Conservation (phyloP, 2,113 vertebrate species). For the Isurus oxyrinchus region DNA sequence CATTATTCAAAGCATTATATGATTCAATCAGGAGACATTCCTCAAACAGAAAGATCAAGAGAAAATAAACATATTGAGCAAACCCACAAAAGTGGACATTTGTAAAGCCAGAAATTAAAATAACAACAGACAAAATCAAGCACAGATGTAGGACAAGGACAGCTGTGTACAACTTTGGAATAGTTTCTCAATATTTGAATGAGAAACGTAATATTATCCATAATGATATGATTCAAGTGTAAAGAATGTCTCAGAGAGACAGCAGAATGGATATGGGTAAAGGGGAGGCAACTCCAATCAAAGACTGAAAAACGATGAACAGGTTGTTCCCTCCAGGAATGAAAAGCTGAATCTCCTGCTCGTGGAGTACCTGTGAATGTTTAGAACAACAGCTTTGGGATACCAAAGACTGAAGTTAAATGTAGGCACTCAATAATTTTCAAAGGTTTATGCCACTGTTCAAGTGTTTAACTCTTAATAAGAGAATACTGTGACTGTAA, state of each 20-base stretch:
- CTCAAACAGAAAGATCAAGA: slow-evolving; percentile 36
- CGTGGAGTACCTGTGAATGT: neutral
- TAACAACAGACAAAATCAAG: slow-evolving; percentile 37
- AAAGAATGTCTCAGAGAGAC: neutral
- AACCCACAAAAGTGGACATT: slow-evolving; percentile 36
- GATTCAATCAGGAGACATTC: slow-evolving; percentile 38
- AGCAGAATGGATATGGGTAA: neutral
- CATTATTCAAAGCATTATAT: slow-evolving; percentile 25
- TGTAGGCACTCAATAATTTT: neutral
- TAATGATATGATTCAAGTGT: neutral
- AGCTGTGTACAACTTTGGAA: slow-evolving; percentile 29
- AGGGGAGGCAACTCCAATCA: neutral
- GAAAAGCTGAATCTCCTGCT: neutral
- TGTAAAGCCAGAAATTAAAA: slow-evolving; percentile 36
- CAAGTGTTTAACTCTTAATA: neutral
- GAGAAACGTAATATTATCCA: slow-evolving; percentile 15
- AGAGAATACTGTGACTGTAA: neutral
- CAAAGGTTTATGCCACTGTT: neutral
- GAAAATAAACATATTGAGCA: slow-evolving; percentile 36
- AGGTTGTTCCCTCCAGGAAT: neutral
- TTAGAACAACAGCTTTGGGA: neutral
- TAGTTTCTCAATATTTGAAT: slow-evolving; percentile 33
- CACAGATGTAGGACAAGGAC: slow-evolving; percentile 18
- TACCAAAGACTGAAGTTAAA: neutral
- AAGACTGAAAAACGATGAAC: neutral